Base-by-base conservation (phyloP, 2,888 invertebrate genomes). In the Hymenopus coronatus region DNA sequence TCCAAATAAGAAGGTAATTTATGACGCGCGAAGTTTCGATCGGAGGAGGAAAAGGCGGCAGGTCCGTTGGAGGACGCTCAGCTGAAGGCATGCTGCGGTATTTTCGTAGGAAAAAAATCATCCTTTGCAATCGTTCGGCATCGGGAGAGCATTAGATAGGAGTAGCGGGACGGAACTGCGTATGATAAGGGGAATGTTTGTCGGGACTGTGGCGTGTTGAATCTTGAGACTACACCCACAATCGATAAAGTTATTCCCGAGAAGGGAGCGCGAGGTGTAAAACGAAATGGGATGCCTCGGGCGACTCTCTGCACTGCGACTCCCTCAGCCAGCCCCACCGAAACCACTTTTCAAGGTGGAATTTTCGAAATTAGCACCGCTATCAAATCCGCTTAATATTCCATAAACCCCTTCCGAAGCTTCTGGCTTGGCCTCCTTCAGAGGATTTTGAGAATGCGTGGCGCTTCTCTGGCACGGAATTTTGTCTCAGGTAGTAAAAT, bases 271-370 rank as follows among this genome's bases (percentile, higher is more conserved):
- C 54, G 54, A 81, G 81, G 86, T 86, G 81, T 81, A 81, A 86
- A 86, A 70, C 86, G 86, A 70, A 86, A 86, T 86, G 86, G 81
- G 81, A 85, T 70, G 54, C 54, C 46, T 46, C 30, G 85, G 46
- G 54, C 28, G n/a, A 2, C 46, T 28, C 85, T n/a, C 40, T 27
- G 46, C 46, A 70, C 54, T 70, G 54, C 54, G 54, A 70, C 54
- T 70, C 54, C 54, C 54, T 70, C 54, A 70, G 20, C 54, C 54
- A 70, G 54, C 54, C 54, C 20, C 25, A 70, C 15, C 54, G 25
- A 70, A 70, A 70, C 54, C 54, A 70, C 54, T 70, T 70, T 70
- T 70, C 54, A 70, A 70, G 54, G 54, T 70, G 54, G 54, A 70
- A 70, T 70, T 70, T 70, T 70, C 54, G 54, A 70, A 70, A 70